These are phyloP conservation scores for Lethrus apterus DNA, from an alignment of 1,140 invertebrate species.

Conservation along the genomic window DNA sequence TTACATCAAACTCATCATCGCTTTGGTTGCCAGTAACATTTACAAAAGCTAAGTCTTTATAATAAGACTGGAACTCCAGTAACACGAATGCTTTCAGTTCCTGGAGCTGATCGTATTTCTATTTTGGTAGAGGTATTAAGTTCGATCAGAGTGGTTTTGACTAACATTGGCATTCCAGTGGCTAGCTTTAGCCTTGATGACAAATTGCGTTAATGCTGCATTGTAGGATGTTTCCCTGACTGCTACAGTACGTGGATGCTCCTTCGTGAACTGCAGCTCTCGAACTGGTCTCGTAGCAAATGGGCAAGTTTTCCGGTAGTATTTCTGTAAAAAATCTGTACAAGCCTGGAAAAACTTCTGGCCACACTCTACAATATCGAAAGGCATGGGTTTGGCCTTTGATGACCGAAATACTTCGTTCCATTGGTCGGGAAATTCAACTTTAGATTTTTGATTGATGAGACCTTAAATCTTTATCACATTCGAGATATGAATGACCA, in stretches of 20 bases:
- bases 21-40: no score
- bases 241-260: background rate
- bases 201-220: background rate
- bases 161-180: background rate
- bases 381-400: no score
- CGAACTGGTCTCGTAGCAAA: background rate
- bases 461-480: constrained; percentile 4
- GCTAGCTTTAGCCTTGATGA: background rate
- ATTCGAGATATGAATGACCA: constrained; percentile 13
- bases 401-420: no score
- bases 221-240: background rate
- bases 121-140: background rate
- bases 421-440: no score
- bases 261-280: background rate
- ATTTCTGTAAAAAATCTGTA: background rate
- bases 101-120: background rate
- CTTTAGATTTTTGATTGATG: constrained; percentile 9
- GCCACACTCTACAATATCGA: no score
- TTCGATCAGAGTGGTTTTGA: background rate
- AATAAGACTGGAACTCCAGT: background rate
- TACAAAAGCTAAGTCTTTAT: no score
- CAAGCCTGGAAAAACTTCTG: background rate
- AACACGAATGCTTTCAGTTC: background rate
- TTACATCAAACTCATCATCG: no score
- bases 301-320: background rate